phyloP scores from a whole-genome alignment of 2,797 vertebrate species.

The Sebastes cheni region DNA sequence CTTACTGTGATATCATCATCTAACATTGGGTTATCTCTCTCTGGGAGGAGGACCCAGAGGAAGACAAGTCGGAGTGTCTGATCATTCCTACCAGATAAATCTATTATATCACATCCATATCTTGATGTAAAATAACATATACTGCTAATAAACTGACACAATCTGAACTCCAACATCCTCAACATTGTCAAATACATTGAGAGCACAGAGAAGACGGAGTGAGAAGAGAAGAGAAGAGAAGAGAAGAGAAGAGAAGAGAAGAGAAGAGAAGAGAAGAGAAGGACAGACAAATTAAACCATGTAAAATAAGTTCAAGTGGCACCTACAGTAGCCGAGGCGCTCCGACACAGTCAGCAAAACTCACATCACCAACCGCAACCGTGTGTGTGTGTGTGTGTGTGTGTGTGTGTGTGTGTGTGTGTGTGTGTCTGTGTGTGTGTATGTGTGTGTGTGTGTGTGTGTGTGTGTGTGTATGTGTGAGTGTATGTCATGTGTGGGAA shows the following conservation, averaged over 20 bases:
- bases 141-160: not conserved
- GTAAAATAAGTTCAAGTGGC: not conserved
- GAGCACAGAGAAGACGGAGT: not conserved
- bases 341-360: not conserved
- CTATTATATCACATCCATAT: not conserved
- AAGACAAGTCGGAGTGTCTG: not conserved
- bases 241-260: not conserved
- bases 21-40: not conserved
- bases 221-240: not conserved
- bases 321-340: not conserved
- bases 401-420: not conserved
- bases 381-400: not conserved
- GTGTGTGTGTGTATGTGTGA: not conserved
- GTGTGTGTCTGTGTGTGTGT: conserved; percentile 4
- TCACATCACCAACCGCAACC: not conserved
- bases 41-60: not conserved
- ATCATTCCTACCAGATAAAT: not conserved
- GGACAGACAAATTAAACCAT: not conserved
- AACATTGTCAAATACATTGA: not conserved
- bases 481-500: not conserved
- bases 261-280: not conserved
- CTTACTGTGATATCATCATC: not conserved
- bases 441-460: not conserved
- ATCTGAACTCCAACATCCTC: not conserved
- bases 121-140: not conserved